Percentiles rank a stretch among this genome's conserved stretches.
These are phyloP conservation scores for Gallinago stenura DNA, from an alignment of 2,797 vertebrate species.

Conservation along the genomic window DNA sequence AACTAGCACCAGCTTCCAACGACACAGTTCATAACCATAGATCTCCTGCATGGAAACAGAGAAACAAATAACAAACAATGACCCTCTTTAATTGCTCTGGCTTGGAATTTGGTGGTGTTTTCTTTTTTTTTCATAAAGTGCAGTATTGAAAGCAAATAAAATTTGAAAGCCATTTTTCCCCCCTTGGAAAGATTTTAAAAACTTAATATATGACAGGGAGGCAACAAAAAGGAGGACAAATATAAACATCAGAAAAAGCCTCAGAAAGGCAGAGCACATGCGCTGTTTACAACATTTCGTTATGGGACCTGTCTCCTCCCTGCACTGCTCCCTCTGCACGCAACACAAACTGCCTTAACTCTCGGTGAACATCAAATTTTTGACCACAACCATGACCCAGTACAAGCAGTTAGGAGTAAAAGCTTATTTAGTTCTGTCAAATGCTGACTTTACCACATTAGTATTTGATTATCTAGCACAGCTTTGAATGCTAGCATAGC, in stretches of 20 bases:
- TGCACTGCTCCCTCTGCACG: neutral
- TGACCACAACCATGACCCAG: neutral
- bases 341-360: neutral
- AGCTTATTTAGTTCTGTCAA: neutral
- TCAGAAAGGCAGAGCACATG: neutral
- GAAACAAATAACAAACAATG: neutral
- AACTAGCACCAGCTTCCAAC: conserved; percentile 91
- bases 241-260: neutral
- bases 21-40: conserved; percentile 89
- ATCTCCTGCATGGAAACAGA: conserved; percentile 84
- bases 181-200: neutral
- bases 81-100: neutral
- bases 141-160: neutral
- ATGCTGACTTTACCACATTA: neutral
- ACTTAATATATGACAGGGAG: neutral
- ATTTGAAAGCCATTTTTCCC: neutral
- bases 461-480: neutral
- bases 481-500: neutral
- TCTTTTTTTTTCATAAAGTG: neutral
- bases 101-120: neutral
- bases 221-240: neutral
- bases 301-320: neutral
- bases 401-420: neutral
- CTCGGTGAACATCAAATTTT: neutral
- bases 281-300: neutral